Evolutionary conservation across 2,113 vertebrate species (phyloP).

Genomic region (Semicossyphus pulcher): DNA sequence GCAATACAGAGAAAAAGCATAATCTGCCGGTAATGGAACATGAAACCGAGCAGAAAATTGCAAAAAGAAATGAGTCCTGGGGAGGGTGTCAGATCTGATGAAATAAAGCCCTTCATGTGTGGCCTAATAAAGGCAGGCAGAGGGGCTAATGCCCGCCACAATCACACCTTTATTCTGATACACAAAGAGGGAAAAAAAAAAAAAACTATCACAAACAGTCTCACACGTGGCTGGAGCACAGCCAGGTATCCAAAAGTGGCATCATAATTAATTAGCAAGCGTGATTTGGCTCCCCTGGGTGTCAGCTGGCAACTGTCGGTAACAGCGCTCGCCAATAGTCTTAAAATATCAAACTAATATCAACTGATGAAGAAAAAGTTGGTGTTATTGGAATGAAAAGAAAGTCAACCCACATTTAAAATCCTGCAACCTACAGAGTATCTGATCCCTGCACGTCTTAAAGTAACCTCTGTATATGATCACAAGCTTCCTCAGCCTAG

Average conservation of each 20-base stretch:
- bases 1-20: conserved; percentile 67
- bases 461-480: neutral
- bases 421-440: neutral
- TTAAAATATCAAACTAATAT: neutral
- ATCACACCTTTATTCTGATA: conserved; percentile 63
- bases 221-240: neutral
- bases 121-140: conserved; percentile 66
- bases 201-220: conserved; percentile 4
- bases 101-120: conserved; percentile 74
- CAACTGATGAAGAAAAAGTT: conserved; percentile 1
- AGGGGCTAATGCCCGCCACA: conserved; percentile 56
- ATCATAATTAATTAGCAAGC: conserved; percentile 14
- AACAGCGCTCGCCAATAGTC: neutral
- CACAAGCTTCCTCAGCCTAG: neutral
- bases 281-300: conserved; percentile 8
- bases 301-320: conserved; percentile 3
- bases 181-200: conserved; percentile 20
- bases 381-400: neutral
- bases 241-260: conserved; percentile 39
- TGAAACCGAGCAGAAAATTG: conserved; percentile 84
- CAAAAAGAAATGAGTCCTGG: conserved; percentile 77
- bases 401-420: no score
- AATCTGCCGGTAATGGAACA: conserved; percentile 79
- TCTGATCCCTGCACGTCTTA: neutral
- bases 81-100: conserved; percentile 70